Conservation (phyloP, 2,113 vertebrate species). For the Poeciliopsis prolifica region DNA sequence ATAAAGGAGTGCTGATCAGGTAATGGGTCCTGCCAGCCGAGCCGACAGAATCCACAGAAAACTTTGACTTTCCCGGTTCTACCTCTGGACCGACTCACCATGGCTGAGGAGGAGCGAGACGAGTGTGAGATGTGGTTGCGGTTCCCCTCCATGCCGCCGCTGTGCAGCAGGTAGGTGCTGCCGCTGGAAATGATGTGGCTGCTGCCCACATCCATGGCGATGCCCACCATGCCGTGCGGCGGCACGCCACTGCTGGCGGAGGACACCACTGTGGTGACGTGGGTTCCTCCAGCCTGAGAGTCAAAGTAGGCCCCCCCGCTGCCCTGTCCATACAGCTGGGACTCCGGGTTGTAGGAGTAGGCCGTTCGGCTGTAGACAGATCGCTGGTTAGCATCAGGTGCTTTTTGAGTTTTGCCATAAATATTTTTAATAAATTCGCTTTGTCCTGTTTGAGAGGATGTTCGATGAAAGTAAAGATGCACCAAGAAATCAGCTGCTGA, state of each 20-base stretch:
- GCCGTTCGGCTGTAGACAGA: slow-evolving; percentile 84
- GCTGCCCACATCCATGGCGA: slow-evolving; percentile 92
- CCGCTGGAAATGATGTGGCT: slow-evolving; percentile 92
- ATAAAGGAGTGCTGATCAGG: slow-evolving; percentile 11
- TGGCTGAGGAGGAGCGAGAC: slow-evolving; percentile 95
- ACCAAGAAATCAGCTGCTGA: background rate
- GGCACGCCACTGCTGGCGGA: slow-evolving; percentile 86
- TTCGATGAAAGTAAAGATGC: background rate
- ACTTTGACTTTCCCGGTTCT: background rate
- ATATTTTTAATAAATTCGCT: background rate
- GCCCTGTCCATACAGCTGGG: slow-evolving; percentile 90
- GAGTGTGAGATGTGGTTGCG: slow-evolving; percentile 92
- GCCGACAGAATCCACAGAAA: background rate
- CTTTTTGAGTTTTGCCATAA: background rate
- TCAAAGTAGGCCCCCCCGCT: slow-evolving; percentile 90
- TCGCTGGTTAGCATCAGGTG: slow-evolving; percentile 9
- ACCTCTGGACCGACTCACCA: slow-evolving; percentile 80
- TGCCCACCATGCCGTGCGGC: slow-evolving; percentile 95
- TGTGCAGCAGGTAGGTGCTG: slow-evolving; percentile 94
- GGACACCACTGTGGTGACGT: slow-evolving; percentile 92
- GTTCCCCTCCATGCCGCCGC: slow-evolving; percentile 87
- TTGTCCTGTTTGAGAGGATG: background rate
- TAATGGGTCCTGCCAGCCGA: slow-evolving; percentile 15
- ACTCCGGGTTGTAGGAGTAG: slow-evolving; percentile 92
- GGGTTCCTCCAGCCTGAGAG: slow-evolving; percentile 84